Conservation (phyloP, 2,113 vertebrate genomes). For the Odocoileus virginianus region DNA sequence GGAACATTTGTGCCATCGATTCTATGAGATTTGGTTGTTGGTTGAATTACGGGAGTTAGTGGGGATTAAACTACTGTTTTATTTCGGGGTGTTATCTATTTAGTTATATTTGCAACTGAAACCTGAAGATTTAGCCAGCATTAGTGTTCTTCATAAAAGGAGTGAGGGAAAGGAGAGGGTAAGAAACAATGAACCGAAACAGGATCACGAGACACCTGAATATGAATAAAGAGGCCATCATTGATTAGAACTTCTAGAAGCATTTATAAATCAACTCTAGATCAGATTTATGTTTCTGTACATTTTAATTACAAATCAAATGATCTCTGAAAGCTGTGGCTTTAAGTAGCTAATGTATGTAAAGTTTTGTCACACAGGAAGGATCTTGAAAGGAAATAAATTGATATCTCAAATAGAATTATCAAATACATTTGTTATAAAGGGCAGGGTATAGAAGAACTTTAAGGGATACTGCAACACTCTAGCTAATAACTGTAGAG, state of each 20-base stretch:
- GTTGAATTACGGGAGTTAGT: background rate
- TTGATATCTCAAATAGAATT: background rate
- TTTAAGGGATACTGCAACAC: background rate
- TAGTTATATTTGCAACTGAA: background rate
- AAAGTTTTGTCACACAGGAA: background rate
- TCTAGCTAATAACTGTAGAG: background rate
- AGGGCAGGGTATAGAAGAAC: background rate
- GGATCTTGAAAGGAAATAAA: background rate
- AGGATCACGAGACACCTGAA: background rate
- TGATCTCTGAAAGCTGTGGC: background rate
- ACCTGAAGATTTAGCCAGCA: background rate
- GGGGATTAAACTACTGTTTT: background rate
- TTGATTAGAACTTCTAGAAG: background rate
- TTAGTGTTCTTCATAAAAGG: background rate
- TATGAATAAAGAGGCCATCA: background rate
- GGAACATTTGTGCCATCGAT: background rate
- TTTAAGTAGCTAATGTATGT: slow-evolving; percentile 1
- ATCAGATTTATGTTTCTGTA: background rate
- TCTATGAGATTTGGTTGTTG: background rate
- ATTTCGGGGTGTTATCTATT: background rate
- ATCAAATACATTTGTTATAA: background rate
- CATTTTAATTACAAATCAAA: slow-evolving; percentile 13
- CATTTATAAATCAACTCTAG: background rate
- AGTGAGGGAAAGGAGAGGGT: background rate
- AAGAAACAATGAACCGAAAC: background rate